Percentiles rank a stretch among this genome's conserved stretches.
These are phyloP conservation scores for Protobothrops flavoviridis DNA, from an alignment of 2,113 vertebrate genomes.

Conservation along the genomic window DNA sequence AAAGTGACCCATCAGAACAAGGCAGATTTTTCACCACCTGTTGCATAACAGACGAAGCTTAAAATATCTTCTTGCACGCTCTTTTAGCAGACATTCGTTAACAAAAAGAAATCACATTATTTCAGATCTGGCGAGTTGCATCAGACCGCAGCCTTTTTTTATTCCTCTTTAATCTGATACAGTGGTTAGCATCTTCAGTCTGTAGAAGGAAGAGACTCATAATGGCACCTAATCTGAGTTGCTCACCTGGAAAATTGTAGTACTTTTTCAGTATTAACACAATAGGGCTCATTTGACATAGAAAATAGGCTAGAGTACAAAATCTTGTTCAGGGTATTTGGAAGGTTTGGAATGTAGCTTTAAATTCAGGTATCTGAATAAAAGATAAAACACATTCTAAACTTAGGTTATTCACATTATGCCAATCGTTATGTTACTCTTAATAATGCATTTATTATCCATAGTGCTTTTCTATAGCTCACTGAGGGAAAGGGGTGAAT, in stretches of 20 bases:
- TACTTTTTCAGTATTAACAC: constrained; percentile 51
- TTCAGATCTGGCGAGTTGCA: constrained; percentile 44
- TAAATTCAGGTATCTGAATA: neutral
- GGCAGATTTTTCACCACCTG: neutral
- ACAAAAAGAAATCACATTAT: constrained; percentile 44
- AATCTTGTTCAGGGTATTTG: constrained; percentile 40
- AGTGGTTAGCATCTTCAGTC: constrained; percentile 33
- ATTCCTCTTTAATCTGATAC: constrained; percentile 36
- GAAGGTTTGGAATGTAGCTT: constrained; percentile 3
- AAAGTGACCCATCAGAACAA: neutral
- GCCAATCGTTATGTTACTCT: neutral
- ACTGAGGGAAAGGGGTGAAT: neutral
- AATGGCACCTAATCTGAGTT: constrained; percentile 51
- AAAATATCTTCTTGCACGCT: neutral
- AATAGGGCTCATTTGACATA: constrained; percentile 47
- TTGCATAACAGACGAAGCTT: neutral
- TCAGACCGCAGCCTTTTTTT: constrained; percentile 12
- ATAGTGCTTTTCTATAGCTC: neutral
- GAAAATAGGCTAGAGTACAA: constrained; percentile 40
- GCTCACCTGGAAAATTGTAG: constrained; percentile 58
- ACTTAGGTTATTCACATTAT: neutral
- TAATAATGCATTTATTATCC: neutral
- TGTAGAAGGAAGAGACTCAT: constrained; percentile 36
- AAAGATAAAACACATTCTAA: no score
- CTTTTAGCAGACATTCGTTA: constrained; percentile 29